Evolutionary conservation across 2,888 invertebrate genomes (phyloP), one percentile per base, ranked within the genome.

Genomic region (Megamerina dolium): DNA sequence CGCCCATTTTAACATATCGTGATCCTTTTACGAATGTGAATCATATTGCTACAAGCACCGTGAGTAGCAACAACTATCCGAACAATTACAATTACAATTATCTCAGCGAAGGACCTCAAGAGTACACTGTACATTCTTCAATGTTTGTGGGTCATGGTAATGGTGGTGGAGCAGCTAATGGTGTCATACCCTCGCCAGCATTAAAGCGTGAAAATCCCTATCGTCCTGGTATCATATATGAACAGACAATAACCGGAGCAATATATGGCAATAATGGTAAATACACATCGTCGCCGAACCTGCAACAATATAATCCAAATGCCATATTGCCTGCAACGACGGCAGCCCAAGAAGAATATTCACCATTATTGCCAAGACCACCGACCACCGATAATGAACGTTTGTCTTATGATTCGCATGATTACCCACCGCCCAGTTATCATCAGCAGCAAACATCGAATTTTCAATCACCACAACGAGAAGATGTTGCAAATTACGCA

Each of bases 371-470:
- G 10, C 23, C 6, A 23, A 6, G 23, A 6, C 23, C 23, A 23
- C 6, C 23, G 23, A 6, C 6, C 10, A 6, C 23, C 23, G 23
- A 23, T 6, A 6, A 23, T 49, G 33, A 42, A 29, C 45, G 48
- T 46, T 54, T 69, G 49, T 68, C 64, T 51, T 68, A 68, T 51
- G 63, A 62, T 53, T 66, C 66, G 42, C 66, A 65, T 55, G 66
- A 66, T 56, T 65, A 65, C 55, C 64, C 67, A 38, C 68, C 67
- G 52, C 69, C 67, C 50, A 65, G 63, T 57, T 58, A 59, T 50
- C 43, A 33, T 34, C 41, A 21, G 34, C 52, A 49, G 47, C 58
- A 52, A 39, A 52, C 49, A 42, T 51, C 51, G 5, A 51, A 53
- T 36, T 51, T 51, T 41, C 52, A 52, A 38, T 46, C 50, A 38